Conservation (phyloP, 1,140 invertebrate genomes). For the Oedothorax gibbosus region DNA sequence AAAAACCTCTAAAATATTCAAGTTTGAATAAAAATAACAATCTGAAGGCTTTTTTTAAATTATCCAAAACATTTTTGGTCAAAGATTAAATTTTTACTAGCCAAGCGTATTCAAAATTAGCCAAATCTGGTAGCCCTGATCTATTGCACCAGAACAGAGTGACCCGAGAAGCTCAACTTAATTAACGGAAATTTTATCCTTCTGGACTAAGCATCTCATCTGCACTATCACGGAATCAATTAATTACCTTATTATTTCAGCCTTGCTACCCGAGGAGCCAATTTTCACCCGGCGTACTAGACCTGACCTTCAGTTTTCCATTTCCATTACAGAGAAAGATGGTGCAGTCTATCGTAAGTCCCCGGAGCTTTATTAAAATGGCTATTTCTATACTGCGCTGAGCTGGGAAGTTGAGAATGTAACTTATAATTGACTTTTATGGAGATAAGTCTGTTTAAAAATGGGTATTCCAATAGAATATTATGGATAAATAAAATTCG, state of each 20-base stretch:
- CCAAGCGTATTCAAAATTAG: too few species aligned
- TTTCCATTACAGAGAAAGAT: neutral
- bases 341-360: neutral
- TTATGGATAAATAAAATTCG: too few species aligned
- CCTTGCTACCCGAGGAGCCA: neutral
- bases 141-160: neutral
- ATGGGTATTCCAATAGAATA: too few species aligned
- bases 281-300: neutral
- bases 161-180: slow-evolving; percentile 1
- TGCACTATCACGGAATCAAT: slow-evolving; percentile 13
- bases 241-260: neutral
- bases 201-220: neutral
- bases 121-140: too few species aligned
- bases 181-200: slow-evolving; percentile 10
- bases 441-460: too few species aligned
- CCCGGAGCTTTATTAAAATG: neutral
- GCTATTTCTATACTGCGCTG: neutral
- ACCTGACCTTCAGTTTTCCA: neutral
- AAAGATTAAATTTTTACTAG: too few species aligned
- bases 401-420: too few species aligned
- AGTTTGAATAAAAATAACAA: too few species aligned
- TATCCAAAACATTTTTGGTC: too few species aligned
- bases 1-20: too few species aligned
- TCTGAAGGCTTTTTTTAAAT: too few species aligned
- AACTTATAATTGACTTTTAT: too few species aligned